phyloP scores from a whole-genome alignment of 2,888 invertebrate species.

The Nephrotoma guestfalica region DNA sequence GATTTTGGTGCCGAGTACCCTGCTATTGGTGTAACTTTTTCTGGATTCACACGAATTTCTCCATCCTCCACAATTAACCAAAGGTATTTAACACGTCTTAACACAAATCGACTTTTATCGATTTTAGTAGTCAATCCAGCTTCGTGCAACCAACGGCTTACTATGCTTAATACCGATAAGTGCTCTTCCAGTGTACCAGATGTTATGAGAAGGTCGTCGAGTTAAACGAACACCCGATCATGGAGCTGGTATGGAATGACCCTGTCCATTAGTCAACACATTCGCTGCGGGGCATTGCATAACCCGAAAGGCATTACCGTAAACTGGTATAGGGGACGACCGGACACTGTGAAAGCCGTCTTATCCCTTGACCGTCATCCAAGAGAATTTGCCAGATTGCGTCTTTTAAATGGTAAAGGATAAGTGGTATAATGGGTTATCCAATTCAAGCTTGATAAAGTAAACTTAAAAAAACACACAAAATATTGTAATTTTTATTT shows the following conservation, averaged over 20 bases:
- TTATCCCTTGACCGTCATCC: constrained; percentile 10
- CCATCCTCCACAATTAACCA: no score
- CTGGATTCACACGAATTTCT: no score
- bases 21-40: no score
- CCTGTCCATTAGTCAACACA: background rate
- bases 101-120: background rate
- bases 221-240: background rate
- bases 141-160: background rate
- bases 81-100: background rate
- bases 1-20: no score
- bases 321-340: background rate
- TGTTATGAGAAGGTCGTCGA: background rate
- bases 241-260: background rate
- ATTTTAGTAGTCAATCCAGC: background rate
- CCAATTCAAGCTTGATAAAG: no score
- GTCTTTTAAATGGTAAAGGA: constrained; percentile 16
- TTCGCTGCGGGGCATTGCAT: background rate
- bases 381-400: constrained; percentile 13
- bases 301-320: background rate
- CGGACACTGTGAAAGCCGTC: constrained; percentile 16
- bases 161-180: background rate
- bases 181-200: background rate
- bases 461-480: no score
- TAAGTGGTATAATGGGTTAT: constrained; percentile 16
- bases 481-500: no score